Base-by-base conservation (phyloP, 2,888 invertebrate species). In the Heliconius ismenius region DNA sequence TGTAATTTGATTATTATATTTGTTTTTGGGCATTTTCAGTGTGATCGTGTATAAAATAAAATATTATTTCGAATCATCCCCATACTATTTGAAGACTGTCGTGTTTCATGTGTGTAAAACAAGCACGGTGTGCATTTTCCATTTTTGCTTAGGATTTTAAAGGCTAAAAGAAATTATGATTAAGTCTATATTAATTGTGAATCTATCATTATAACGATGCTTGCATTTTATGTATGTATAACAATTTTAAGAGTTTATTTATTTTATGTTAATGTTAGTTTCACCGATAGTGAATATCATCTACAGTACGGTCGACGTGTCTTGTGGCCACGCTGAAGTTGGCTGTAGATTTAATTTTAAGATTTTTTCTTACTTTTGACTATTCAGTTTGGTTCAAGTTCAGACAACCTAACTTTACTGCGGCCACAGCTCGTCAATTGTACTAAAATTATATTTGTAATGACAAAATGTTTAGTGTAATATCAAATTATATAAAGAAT, bases 41-140 rank as follows among this genome's bases (percentile, higher is more conserved):
- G 39, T 39, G 6, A 39, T 39, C 4, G n/a, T 65, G 11, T 32
- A 65, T 39, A n/a, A 36, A 64, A 64, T 28, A 32, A 21, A 2
- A 39, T 36, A 65, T 64, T 21, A 21, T 65, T 65, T 65, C 4
- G 4, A 43, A 18, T 43, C 24, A 39, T 43, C 67, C 26, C 24
- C 24, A 43, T 67, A 24, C 39, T 70, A 24, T 58, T 70, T 70
- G 58, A 70, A 70, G 32, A 70, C 58, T 70, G 70, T 70, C 70
- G 58, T 70, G 70, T 70, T 70, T 70, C 32, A 58, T 58, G 58
- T 68, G 49, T 58, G n/a, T 54, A 32, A 28, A 28, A n/a, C 32
- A 15, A 4, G n/a, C 28, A 54, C 15, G n/a, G 24, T 24, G 13
- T 39, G 36, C 18, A 32, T 32, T 70, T 70, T 28, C 3, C 49